Evolutionary conservation across 2,888 invertebrate genomes (phyloP).

Genomic region (Cryptocheilus praepositus): DNA sequence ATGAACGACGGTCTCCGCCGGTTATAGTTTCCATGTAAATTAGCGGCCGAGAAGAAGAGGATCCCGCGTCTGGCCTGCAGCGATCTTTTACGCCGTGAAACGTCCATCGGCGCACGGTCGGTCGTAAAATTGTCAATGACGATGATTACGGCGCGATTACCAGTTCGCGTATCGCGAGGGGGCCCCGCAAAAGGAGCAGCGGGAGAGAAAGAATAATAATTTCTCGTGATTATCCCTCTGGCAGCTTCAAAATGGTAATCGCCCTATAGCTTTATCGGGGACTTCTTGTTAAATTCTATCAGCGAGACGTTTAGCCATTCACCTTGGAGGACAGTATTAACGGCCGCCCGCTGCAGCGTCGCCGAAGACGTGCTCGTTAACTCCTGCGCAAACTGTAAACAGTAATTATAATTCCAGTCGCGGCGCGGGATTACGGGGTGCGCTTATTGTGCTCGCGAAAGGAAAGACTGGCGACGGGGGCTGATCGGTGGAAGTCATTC

Average conservation of each 20-base stretch:
- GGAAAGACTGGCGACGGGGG: too few species aligned
- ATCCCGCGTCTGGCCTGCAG: slow-evolving; percentile 35
- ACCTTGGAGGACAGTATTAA: too few species aligned
- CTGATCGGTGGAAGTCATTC: too few species aligned
- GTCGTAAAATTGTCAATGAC: slow-evolving; percentile 57
- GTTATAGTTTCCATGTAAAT: slow-evolving; percentile 53
- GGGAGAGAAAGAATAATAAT: slow-evolving; percentile 3
- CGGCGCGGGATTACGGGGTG: too few species aligned
- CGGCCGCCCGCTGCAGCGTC: too few species aligned
- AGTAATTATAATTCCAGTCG: too few species aligned
- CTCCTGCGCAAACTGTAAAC: too few species aligned
- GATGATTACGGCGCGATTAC: slow-evolving; percentile 54
- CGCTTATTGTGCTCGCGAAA: too few species aligned
- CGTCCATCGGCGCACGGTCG: slow-evolving; percentile 41
- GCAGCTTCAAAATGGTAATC: slow-evolving; percentile 3
- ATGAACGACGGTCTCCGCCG: slow-evolving; percentile 29
- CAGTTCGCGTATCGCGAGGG: slow-evolving; percentile 38
- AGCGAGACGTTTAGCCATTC: too few species aligned
- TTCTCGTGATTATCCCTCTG: not conserved
- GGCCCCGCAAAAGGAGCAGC: slow-evolving; percentile 2
- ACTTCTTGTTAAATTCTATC: not conserved
- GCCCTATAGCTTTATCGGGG: slow-evolving; percentile 4
- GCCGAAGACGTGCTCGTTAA: too few species aligned
- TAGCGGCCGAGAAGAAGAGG: slow-evolving; percentile 18
- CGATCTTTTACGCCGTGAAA: slow-evolving; percentile 48